Conservation (phyloP, 2,113 vertebrate genomes). For the Solenodon paradoxus region DNA sequence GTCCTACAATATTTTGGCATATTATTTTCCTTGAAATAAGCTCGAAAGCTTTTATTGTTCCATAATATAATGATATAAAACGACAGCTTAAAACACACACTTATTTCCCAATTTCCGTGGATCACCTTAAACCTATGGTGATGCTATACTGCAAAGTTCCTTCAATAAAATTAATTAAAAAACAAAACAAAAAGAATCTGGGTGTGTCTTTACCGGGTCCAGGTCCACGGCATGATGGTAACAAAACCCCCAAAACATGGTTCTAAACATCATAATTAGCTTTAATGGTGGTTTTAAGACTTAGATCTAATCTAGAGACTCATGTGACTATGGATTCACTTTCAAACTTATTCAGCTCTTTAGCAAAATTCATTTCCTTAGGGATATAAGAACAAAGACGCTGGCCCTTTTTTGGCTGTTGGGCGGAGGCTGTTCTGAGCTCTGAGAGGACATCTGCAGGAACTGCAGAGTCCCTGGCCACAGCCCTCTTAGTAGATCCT, state of each 20-base stretch:
- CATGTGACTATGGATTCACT: not conserved
- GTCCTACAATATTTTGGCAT: not conserved
- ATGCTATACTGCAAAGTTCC: too few relatives aligned
- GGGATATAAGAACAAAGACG: not conserved
- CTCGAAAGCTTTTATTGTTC: not conserved
- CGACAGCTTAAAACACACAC: not conserved
- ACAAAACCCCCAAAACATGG: too few relatives aligned
- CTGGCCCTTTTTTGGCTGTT: not conserved
- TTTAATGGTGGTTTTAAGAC: too few relatives aligned
- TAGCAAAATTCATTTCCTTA: not conserved
- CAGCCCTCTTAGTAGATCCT: not conserved
- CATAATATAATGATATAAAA: not conserved
- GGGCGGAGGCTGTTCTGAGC: not conserved
- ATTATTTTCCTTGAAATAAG: not conserved
- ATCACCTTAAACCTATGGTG: too few relatives aligned
- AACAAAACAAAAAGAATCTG: too few relatives aligned
- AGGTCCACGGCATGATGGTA: too few relatives aligned
- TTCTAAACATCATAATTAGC: too few relatives aligned
- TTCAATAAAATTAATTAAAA: too few relatives aligned
- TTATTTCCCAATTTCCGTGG: not conserved
- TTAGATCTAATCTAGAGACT: not conserved
- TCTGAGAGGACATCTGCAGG: not conserved
- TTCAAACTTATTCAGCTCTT: not conserved
- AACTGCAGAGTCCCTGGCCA: not conserved
- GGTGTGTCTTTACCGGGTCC: too few relatives aligned